Percentiles rank a stretch among this genome's conserved stretches.
Conservation (phyloP, 2,113 vertebrate species). For the Cricetomys ansorgei region DNA sequence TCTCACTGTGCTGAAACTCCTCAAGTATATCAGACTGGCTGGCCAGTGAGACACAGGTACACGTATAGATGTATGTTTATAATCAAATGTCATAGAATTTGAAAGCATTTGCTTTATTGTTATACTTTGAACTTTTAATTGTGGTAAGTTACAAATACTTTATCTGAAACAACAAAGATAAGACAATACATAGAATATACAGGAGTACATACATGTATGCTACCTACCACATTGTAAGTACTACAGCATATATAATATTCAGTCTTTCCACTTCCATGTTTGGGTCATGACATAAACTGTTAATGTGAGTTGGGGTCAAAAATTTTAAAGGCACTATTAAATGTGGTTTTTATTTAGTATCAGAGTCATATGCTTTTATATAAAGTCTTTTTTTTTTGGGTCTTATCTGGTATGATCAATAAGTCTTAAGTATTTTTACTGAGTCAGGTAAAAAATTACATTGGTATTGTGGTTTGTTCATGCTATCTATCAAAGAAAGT, state of each 20-base stretch:
- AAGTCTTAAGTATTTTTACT: background rate
- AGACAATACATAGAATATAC: background rate
- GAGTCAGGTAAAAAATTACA: background rate
- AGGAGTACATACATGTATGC: background rate
- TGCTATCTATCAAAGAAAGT: background rate
- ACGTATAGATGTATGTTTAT: background rate
- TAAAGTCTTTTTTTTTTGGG: background rate
- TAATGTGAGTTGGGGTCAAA: background rate
- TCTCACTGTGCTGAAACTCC: background rate
- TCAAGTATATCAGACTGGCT: background rate
- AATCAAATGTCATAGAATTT: background rate
- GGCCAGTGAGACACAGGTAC: background rate
- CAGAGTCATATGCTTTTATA: background rate
- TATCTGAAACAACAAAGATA: background rate
- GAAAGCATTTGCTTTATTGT: background rate
- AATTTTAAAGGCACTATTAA: background rate
- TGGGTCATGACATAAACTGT: background rate
- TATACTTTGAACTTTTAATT: background rate
- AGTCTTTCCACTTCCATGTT: background rate
- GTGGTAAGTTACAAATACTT: background rate
- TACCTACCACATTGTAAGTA: background rate
- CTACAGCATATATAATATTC: background rate
- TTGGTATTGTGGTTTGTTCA: background rate
- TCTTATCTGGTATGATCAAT: background rate
- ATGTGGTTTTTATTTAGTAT: background rate